Evolutionary conservation across 2,797 vertebrate species (phyloP).

Genomic region (Malurus leucopterus): DNA sequence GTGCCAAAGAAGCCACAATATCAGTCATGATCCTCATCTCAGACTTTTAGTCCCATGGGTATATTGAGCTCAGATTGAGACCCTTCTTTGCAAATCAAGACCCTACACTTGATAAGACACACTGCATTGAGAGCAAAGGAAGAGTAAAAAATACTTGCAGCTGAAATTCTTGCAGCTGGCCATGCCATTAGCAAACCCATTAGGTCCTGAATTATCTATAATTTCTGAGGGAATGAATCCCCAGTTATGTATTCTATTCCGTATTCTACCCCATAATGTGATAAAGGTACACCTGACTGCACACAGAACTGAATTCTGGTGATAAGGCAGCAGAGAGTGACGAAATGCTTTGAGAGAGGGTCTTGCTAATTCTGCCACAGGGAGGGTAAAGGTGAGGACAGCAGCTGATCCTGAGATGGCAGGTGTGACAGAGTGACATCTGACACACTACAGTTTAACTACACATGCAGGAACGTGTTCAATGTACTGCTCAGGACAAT

Average conservation of each 20-base stretch:
- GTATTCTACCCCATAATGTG: not conserved
- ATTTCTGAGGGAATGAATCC: not conserved
- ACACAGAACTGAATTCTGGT: not conserved
- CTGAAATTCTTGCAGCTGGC: not conserved
- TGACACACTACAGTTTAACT: not conserved
- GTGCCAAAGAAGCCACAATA: not conserved
- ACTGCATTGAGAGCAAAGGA: not conserved
- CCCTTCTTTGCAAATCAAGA: not conserved
- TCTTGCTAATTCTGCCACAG: not conserved
- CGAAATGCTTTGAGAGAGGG: not conserved
- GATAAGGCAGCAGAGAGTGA: not conserved
- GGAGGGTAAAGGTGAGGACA: not conserved
- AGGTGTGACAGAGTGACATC: fast-evolving
- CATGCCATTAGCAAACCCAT: not conserved
- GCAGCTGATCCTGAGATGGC: not conserved
- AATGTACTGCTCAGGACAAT: not conserved
- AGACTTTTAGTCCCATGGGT: not conserved
- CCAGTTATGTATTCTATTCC: not conserved
- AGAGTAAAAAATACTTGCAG: not conserved
- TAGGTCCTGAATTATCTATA: not conserved
- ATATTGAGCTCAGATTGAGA: not conserved
- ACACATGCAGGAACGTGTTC: fast-evolving
- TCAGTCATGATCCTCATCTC: not conserved
- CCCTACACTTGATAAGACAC: not conserved
- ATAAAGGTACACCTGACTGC: not conserved